Base-by-base conservation (phyloP, 2,797 vertebrate genomes). In the Enteromius treurensis region DNA sequence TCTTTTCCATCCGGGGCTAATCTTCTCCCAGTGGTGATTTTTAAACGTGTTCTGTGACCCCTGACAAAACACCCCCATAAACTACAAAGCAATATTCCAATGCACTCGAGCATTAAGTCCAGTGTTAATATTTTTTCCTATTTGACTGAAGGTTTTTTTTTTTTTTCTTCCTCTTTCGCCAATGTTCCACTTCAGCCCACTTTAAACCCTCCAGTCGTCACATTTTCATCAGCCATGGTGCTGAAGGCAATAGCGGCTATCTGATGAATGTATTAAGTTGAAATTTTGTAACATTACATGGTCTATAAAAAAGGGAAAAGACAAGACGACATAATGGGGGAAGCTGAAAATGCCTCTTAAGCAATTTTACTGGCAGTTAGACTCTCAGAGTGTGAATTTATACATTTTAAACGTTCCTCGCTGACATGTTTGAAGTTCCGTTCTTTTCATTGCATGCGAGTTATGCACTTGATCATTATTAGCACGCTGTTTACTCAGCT, bases 51-150 rank as follows among this genome's bases (percentile, higher is more conserved):
- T 92, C 88, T 70, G 69, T 58, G 90, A 94, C 90, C 92, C 90
- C 83, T 73, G 71, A 86, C 90, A 88, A 92, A 92, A 88, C 89
- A 83, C 87, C 81, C 85, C 89, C 89, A 93, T 94, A 93, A 93
- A 94, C 88, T 89, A 92, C 85, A 81, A 86, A 88, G 87, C 90
- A 90, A 86, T 90, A 89, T 92, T 89, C 89, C 89, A 82, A 86
- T 76, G 86, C 89, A 86, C 85, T 88, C 83, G 76, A 84, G 81
- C 90, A 80, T 85, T 85, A 79, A 81, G 77, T 84, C 83, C 71
- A 71, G 83, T 86, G 88, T 86, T 83, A 81, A 82, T 88, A 87
- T 86, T 87, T 81, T 78, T 67, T 42, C 68, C 55, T 26, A 85
- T 88, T 85, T 82, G 73, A 79, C 75, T 81, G 34, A 34, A 74